A percentile compares a stretch with the other conserved stretches of the same genome.
These are phyloP conservation scores for Hetaerina americana DNA, from an alignment of 1,140 invertebrate species.

Conservation along the genomic window DNA sequence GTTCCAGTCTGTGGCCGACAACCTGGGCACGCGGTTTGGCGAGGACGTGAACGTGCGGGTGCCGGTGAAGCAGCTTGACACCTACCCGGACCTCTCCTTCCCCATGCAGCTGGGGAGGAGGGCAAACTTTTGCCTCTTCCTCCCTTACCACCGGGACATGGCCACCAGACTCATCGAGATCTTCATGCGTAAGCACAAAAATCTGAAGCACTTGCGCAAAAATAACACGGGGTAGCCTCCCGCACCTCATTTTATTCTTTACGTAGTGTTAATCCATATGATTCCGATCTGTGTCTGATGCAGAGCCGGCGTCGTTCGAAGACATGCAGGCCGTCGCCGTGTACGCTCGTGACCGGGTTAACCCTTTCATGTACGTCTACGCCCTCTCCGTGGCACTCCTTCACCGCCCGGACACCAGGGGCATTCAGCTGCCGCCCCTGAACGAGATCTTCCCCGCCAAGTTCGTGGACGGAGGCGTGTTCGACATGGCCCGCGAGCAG, in stretches of 20 bases:
- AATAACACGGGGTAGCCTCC: too few species aligned
- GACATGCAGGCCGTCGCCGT: constrained; percentile 14
- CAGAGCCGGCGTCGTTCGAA: neutral
- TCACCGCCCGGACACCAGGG: constrained; percentile 21
- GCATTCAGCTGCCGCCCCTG: constrained; percentile 22
- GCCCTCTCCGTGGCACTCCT: constrained; percentile 27
- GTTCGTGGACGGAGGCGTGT: constrained; percentile 13
- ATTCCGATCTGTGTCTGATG: neutral
- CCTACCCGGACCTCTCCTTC: constrained; percentile 24
- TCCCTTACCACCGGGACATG: neutral
- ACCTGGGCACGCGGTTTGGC: constrained; percentile 30
- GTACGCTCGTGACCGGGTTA: constrained; percentile 25
- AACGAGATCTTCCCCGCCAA: constrained; percentile 23
- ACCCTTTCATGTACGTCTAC: constrained; percentile 30
- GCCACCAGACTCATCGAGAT: neutral
- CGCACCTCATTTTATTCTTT: too few species aligned
- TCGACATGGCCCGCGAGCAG: constrained; percentile 24
- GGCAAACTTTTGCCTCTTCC: neutral
- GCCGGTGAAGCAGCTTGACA: constrained; percentile 48
- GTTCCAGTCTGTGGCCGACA: constrained; percentile 37
- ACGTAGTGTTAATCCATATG: neutral
- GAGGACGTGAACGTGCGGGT: constrained; percentile 20
- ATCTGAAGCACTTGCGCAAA: too few species aligned
- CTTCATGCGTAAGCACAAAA: constrained; percentile 18
- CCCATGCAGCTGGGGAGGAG: neutral